phyloP scores from a whole-genome alignment of 2,888 invertebrate species.

The Tachystola acroxantha region DNA sequence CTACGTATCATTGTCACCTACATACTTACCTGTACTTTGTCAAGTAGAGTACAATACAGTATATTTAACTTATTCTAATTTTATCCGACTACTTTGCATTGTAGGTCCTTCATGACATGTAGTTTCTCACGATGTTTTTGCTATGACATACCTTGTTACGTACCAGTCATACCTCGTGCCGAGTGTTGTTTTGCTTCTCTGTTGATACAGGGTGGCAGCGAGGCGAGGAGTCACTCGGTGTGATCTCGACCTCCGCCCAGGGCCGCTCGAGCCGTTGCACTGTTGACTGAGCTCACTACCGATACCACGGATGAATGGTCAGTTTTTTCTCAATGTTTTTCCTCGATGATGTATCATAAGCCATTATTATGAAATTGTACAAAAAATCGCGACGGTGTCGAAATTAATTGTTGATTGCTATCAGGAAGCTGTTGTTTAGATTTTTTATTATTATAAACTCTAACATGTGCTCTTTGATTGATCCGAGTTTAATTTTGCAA shows the following conservation, averaged over 20 bases:
- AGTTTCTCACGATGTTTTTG: constrained; percentile 9
- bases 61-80: neutral
- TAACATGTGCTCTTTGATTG: constrained; percentile 2
- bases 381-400: constrained; percentile 45
- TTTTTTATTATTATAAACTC: constrained; percentile 17
- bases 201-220: constrained; percentile 23
- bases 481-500: neutral
- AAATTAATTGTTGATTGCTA: constrained; percentile 60
- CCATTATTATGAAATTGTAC: constrained; percentile 36
- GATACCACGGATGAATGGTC: constrained; percentile 33
- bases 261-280: constrained; percentile 34
- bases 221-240: constrained; percentile 6
- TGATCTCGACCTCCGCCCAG: constrained; percentile 33
- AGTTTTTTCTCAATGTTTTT: constrained; percentile 32
- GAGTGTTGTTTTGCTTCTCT: neutral
- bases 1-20: too few relatives aligned
- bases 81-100: neutral
- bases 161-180: neutral
- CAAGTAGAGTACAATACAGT: too few relatives aligned
- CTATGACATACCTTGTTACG: constrained; percentile 1
- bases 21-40: too few relatives aligned
- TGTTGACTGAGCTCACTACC: constrained; percentile 23
- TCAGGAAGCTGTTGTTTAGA: constrained; percentile 42
- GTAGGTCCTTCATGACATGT: neutral
- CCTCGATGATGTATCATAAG: constrained; percentile 33